Conservation (phyloP, 2,113 vertebrate species). For the Leptosomus discolor region DNA sequence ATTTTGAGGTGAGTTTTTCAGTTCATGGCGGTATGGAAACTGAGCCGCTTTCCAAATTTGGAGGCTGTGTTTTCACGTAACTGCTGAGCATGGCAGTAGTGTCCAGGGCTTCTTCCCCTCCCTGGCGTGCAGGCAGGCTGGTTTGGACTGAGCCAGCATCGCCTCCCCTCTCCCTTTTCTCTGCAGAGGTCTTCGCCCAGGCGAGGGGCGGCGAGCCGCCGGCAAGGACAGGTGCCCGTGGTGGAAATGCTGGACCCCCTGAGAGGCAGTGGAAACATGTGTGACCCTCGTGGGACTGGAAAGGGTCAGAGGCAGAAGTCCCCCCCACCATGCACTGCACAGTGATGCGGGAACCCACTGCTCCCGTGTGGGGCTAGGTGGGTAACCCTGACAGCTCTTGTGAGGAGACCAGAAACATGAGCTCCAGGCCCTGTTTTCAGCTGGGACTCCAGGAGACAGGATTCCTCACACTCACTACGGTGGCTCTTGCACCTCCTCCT, state of each 20-base stretch:
- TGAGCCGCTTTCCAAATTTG: background rate
- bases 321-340: rapidly evolving
- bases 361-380: rapidly evolving
- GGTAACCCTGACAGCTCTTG: background rate
- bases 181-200: background rate
- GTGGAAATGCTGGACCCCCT: background rate
- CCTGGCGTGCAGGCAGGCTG: background rate
- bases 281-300: background rate
- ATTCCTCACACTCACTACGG: rapidly evolving
- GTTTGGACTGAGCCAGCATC: background rate
- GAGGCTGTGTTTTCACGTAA: background rate
- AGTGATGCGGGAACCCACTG: background rate
- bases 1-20: background rate
- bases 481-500: background rate
- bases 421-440: background rate
- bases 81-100: background rate
- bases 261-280: background rate
- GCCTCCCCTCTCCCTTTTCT: background rate
- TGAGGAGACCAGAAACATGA: background rate
- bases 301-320: background rate
- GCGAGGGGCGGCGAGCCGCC: rapidly evolving
- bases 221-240: rapidly evolving
- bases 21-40: background rate
- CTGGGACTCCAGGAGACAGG: background rate
- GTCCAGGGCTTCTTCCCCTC: background rate